Percentiles rank a stretch among this genome's conserved stretches.
These are phyloP conservation scores for Leucophenga montana DNA, from an alignment of 2,888 invertebrate genomes.

Conservation along the genomic window DNA sequence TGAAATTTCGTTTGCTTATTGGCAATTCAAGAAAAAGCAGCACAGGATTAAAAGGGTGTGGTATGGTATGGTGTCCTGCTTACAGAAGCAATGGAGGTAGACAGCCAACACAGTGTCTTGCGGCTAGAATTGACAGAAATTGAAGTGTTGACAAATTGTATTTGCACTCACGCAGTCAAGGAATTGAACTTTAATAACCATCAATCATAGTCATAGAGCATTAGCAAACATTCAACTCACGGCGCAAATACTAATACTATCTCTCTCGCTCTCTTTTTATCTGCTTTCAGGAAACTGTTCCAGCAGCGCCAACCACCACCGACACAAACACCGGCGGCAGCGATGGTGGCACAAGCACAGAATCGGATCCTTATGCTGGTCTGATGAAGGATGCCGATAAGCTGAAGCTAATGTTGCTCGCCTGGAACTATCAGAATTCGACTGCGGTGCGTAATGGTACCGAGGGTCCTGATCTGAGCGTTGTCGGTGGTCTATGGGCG, in stretches of 20 bases:
- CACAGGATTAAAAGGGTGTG: not conserved
- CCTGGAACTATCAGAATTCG: conserved; percentile 91
- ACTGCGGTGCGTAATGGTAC: conserved; percentile 78
- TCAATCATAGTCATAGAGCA: conserved; percentile 16
- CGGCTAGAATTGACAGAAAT: conserved; percentile 20
- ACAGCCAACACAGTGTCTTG: not conserved
- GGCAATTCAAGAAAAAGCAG: not conserved
- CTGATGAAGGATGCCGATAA: conserved; percentile 87
- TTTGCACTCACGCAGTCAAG: not conserved
- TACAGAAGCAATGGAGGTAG: no score
- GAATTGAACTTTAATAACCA: conserved; percentile 21
- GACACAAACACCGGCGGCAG: conserved; percentile 58
- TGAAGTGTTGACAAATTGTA: conserved; percentile 25
- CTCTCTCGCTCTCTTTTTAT: conserved; percentile 2
- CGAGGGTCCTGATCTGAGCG: conserved; percentile 72
- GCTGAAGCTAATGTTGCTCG: conserved; percentile 89
- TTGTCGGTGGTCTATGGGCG: conserved; percentile 87
- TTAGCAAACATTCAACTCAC: not conserved
- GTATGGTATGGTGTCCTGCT: not conserved
- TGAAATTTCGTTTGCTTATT: conserved; percentile 24
- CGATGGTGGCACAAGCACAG: conserved; percentile 50
- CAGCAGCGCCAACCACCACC: conserved; percentile 64
- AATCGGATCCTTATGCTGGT: conserved; percentile 71
- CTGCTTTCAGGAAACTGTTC: conserved; percentile 66
- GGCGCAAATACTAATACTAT: not conserved